phyloP scores from a whole-genome alignment of 2,888 invertebrate genomes.

The Acleris laterana region DNA sequence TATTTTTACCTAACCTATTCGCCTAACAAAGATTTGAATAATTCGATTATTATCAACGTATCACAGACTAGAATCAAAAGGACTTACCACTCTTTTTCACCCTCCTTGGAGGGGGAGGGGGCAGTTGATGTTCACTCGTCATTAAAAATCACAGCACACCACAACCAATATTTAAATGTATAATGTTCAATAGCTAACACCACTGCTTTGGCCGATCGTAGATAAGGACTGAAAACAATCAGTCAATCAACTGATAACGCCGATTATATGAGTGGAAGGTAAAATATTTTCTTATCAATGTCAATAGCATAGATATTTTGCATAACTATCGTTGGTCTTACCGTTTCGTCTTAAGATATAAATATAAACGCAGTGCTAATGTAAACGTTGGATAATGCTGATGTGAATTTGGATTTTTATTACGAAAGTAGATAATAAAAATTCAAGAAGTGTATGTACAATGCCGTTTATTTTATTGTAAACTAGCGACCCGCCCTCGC shows the following conservation, averaged over 20 bases:
- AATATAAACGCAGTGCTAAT: too few species aligned
- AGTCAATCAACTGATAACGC: slow-evolving; percentile 22
- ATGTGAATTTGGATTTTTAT: too few species aligned
- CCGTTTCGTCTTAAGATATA: background rate
- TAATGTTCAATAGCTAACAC: slow-evolving; percentile 13
- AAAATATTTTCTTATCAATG: slow-evolving; percentile 26
- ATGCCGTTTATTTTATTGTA: too few species aligned
- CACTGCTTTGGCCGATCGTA: slow-evolving; percentile 5
- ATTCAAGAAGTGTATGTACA: too few species aligned
- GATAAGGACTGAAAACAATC: slow-evolving; percentile 36
- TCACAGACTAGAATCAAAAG: background rate
- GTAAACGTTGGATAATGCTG: too few species aligned
- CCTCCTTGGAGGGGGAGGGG: slow-evolving; percentile 30
- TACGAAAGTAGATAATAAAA: too few species aligned
- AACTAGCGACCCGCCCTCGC: too few species aligned
- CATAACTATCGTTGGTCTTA: slow-evolving; percentile 8
- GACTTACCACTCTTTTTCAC: slow-evolving; percentile 25
- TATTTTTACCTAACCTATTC: too few species aligned
- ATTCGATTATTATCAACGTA: background rate
- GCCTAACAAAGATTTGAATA: too few species aligned
- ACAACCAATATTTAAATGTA: slow-evolving; percentile 9
- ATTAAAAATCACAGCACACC: slow-evolving; percentile 17
- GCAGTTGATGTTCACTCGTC: slow-evolving; percentile 15
- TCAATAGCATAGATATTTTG: slow-evolving; percentile 20
- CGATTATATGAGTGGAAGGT: slow-evolving; percentile 14